phyloP scores from a whole-genome alignment of 2,797 vertebrate species.

The Molossus molossus region DNA sequence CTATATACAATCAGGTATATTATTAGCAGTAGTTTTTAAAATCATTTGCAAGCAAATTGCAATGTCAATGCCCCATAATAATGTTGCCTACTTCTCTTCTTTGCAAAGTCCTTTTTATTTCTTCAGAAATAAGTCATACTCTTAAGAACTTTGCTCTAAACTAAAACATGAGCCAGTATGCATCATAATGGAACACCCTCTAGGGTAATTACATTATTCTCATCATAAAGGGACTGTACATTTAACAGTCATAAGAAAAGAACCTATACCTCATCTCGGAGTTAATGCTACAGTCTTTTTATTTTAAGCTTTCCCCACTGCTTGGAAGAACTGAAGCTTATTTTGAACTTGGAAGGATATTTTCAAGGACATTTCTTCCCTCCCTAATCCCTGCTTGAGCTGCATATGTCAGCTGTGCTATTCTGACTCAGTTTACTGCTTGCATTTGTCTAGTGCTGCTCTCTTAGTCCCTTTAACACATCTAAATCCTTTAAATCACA shows the following conservation, averaged over 20 bases:
- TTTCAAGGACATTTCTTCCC: constrained; percentile 57
- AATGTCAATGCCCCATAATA: constrained; percentile 77
- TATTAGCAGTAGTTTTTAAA: constrained; percentile 79
- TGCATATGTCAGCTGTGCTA: neutral
- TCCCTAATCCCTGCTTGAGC: neutral
- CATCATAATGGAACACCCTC: constrained; percentile 67
- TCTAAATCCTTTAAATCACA: constrained; percentile 61
- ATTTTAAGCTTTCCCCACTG: constrained; percentile 42
- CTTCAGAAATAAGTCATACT: constrained; percentile 72
- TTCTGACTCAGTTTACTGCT: constrained; percentile 17
- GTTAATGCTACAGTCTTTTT: neutral
- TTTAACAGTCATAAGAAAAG: constrained; percentile 68
- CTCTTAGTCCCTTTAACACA: constrained; percentile 39
- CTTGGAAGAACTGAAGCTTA: constrained; percentile 35
- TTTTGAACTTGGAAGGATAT: constrained; percentile 61
- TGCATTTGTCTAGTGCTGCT: constrained; percentile 13
- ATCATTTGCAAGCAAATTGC: constrained; percentile 81
- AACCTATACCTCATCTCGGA: constrained; percentile 8
- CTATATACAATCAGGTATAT: constrained; percentile 75
- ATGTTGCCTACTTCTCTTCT: constrained; percentile 79
- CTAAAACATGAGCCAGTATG: constrained; percentile 68
- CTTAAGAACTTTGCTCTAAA: constrained; percentile 67
- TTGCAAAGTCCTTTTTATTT: constrained; percentile 73
- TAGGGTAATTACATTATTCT: constrained; percentile 66
- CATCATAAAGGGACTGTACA: neutral